A percentile compares a stretch with the other conserved stretches of the same genome.
These are phyloP conservation scores for Torymus texanus DNA, from an alignment of 2,888 invertebrate genomes.

Conservation along the genomic window DNA sequence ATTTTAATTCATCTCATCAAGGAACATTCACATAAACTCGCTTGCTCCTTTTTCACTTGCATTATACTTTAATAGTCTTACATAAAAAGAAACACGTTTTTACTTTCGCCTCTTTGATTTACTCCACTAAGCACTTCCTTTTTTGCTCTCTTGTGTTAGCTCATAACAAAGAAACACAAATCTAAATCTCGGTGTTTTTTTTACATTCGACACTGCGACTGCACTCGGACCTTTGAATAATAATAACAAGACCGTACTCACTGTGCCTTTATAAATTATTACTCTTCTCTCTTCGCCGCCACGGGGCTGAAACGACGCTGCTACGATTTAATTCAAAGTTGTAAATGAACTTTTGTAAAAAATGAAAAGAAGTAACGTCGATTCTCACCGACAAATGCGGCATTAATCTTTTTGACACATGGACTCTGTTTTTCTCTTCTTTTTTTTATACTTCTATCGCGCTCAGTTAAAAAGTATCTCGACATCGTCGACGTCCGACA, in stretches of 20 bases:
- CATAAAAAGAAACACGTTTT: conserved; percentile 38
- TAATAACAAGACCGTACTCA: no score
- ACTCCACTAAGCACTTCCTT: conserved; percentile 9
- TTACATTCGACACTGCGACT: conserved; percentile 6
- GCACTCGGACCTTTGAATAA: conserved; percentile 8
- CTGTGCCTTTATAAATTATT: neutral
- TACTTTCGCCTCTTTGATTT: conserved; percentile 35
- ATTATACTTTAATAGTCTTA: conserved; percentile 29
- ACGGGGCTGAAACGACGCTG: no score
- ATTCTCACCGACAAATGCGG: no score
- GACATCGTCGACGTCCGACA: conserved; percentile 68
- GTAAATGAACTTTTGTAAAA: conserved; percentile 10
- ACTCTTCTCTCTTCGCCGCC: neutral
- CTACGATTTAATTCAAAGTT: conserved; percentile 1
- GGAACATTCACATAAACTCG: conserved; percentile 49
- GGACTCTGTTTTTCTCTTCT: neutral
- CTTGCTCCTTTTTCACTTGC: conserved; percentile 22
- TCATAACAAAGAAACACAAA: conserved; percentile 14
- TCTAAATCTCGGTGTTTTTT: conserved; percentile 2
- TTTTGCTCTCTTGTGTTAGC: conserved; percentile 1
- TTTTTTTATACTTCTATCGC: neutral
- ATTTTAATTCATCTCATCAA: conserved; percentile 25
- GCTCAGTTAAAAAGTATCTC: conserved; percentile 67
- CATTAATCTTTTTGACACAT: conserved; percentile 12
- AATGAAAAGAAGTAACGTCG: neutral